Percentiles rank a stretch among this genome's conserved stretches.
phyloP scores from a whole-genome alignment of 2,888 invertebrate species.

The Epinotia nisella region DNA sequence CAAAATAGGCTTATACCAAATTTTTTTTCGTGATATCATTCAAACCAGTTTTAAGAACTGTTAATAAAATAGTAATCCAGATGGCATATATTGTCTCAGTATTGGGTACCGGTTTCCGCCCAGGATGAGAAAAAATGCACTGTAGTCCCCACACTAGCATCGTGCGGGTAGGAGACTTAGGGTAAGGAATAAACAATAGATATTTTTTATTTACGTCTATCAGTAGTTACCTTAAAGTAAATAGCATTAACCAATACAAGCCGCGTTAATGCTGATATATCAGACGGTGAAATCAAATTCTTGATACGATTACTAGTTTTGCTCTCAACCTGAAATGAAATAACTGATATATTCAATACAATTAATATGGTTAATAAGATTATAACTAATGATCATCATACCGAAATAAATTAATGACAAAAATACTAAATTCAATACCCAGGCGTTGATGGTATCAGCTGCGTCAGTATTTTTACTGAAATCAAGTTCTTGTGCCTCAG shows the following conservation, averaged over 20 bases:
- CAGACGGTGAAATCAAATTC: slow-evolving; percentile 52
- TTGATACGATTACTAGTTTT: slow-evolving; percentile 58
- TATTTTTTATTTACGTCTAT: not conserved
- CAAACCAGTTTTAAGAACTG: too few relatives aligned
- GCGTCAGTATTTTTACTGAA: slow-evolving; percentile 51
- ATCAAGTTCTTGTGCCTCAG: slow-evolving; percentile 53
- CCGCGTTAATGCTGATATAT: slow-evolving; percentile 53
- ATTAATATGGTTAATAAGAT: too few relatives aligned
- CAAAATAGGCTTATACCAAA: too few relatives aligned
- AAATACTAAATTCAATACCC: slow-evolving; percentile 51
- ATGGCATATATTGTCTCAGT: too few relatives aligned
- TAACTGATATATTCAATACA: not conserved
- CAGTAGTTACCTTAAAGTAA: slow-evolving; percentile 55
- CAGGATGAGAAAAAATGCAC: not conserved
- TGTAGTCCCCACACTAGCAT: too few relatives aligned
- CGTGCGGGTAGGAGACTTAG: not conserved
- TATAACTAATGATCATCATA: not conserved
- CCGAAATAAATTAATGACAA: not conserved
- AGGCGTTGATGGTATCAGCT: slow-evolving; percentile 58
- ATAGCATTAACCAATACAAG: slow-evolving; percentile 61
- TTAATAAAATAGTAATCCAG: too few relatives aligned
- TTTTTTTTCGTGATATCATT: too few relatives aligned
- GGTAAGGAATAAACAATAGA: not conserved
- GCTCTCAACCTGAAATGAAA: slow-evolving; percentile 54
- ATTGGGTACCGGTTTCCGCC: too few relatives aligned